These are phyloP conservation scores for Drosophila equinoxialis DNA, from an alignment of 1,140 invertebrate genomes.

Conservation along the genomic window DNA sequence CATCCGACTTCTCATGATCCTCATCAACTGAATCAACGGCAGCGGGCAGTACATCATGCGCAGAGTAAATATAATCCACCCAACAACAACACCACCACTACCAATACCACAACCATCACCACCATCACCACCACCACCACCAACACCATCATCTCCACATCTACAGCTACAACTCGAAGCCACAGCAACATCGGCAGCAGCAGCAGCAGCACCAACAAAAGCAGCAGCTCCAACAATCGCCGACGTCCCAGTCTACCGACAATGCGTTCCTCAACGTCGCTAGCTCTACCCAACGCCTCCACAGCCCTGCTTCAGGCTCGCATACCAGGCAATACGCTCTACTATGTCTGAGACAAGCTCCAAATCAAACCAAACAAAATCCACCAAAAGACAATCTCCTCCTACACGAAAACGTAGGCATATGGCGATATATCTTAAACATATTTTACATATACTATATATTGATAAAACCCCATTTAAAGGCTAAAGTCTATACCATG, in stretches of 20 bases:
- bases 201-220: neutral
- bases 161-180: slow-evolving; percentile 24
- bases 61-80: slow-evolving; percentile 45
- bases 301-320: slow-evolving; percentile 71
- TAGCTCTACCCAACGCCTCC: slow-evolving; percentile 67
- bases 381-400: neutral
- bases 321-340: slow-evolving; percentile 79
- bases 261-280: slow-evolving; percentile 48
- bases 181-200: slow-evolving; percentile 19
- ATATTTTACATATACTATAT: neutral
- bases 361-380: slow-evolving; percentile 9
- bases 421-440: slow-evolving; percentile 26
- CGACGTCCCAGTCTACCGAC: slow-evolving; percentile 64
- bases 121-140: no score
- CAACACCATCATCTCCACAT: slow-evolving; percentile 14
- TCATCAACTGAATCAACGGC: slow-evolving; percentile 22
- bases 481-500: slow-evolving; percentile 39
- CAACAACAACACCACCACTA: slow-evolving; percentile 21
- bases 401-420: slow-evolving; percentile 49
- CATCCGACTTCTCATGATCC: slow-evolving; percentile 1
- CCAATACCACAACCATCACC: no score
- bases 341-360: slow-evolving; percentile 71
- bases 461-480: slow-evolving; percentile 31
- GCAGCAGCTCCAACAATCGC: slow-evolving; percentile 28
- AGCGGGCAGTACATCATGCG: slow-evolving; percentile 18